Evolutionary conservation across 1,140 invertebrate species (phyloP).

Genomic region (Papilio aristodemus): DNA sequence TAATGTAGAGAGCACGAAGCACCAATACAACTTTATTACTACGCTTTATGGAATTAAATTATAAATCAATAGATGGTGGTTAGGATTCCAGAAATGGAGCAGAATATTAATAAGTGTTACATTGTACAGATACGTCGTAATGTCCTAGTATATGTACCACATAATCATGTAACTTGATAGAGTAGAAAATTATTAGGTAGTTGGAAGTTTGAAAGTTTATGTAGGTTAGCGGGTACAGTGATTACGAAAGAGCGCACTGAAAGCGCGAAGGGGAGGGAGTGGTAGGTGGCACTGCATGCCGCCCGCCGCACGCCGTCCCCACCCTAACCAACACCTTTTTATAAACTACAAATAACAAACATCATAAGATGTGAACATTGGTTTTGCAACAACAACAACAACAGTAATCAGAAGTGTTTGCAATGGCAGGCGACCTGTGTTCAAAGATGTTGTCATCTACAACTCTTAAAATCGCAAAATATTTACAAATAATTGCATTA

Average conservation of each 20-base stretch:
- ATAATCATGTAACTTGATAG: constrained; percentile 7
- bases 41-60: not conserved
- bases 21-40: too few relatives aligned
- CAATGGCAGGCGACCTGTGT: too few relatives aligned
- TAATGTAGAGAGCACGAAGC: too few relatives aligned
- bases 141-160: not conserved
- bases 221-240: constrained; percentile 8
- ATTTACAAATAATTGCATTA: too few relatives aligned
- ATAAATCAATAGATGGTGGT: not conserved
- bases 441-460: too few relatives aligned
- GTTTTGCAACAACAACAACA: not conserved
- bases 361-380: not conserved
- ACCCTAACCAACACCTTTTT: not conserved
- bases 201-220: constrained; percentile 16
- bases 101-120: not conserved
- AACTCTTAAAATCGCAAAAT: too few relatives aligned
- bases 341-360: not conserved
- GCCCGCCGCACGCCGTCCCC: not conserved
- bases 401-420: too few relatives aligned
- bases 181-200: constrained; percentile 7
- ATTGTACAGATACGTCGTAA: not conserved
- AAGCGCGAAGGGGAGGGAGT: not conserved
- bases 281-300: not conserved
- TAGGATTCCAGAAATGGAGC: not conserved
- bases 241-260: not conserved